Base-by-base conservation (phyloP, 2,888 invertebrate genomes). In the Scelioninae gen. 1 region DNA sequence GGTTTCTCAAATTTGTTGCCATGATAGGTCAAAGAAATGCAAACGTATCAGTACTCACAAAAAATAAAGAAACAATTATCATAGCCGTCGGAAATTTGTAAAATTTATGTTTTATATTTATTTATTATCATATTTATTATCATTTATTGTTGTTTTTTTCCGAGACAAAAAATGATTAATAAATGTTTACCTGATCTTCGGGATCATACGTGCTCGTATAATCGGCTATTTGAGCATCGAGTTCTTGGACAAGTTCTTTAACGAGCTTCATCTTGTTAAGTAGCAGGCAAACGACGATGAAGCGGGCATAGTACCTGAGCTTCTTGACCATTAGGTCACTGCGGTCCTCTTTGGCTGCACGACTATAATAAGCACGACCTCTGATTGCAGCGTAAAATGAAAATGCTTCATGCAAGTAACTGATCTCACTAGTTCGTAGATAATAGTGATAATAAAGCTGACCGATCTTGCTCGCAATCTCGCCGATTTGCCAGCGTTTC, bases 361-460 rank as follows among this genome's bases (percentile, higher is more conserved):
- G 95, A 68, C 98, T 98, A 92, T 98, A 99, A 92, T 99, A 99
- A 16, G 97, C 97, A 88, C 99, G 94, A 83, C 97, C 97, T 87
- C 98, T 94, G 88, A 99, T 99, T 13, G 99, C 98, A 62, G 97
- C 96, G 94, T 99, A 99, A 93, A 99, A 99, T 76, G 98, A 97
- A 93, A 96, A 98, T 62, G 99, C 98, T 93, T 99, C 99, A 92
- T 97, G 97, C 88, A 99, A 94, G 93, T 98, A 99, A 93, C 97
- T 97, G 43, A 98, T 98, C 93, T 99, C 98, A 93, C 98, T 98
- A 84, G 99, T 99, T 90, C 98, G 94, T 90, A 99, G 94, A 93
- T 99, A 99, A 93, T 98, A 99, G 93, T 98, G 98, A 93, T 99
- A 99, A 93, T 99, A 99, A 34, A 99, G 95, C 93, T 99, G 99